Conservation (phyloP, 2,113 vertebrate genomes). For the Aphelocoma coerulescens region DNA sequence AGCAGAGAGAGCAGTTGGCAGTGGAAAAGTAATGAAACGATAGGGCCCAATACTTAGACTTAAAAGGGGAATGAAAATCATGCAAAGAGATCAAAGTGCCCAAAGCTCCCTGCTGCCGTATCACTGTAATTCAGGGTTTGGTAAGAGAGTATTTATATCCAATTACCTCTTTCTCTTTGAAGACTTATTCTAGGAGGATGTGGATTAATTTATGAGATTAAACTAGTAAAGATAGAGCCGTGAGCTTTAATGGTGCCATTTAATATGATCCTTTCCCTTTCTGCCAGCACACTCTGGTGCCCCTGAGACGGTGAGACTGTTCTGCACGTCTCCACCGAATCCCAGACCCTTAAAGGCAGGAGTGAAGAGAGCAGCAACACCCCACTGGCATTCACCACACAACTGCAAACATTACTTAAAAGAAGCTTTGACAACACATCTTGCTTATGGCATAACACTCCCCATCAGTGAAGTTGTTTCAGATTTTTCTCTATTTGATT, state of each 20-base stretch:
- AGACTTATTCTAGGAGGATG: conserved; percentile 29
- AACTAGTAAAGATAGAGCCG: conserved; percentile 42
- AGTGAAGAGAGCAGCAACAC: not conserved
- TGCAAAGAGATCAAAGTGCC: conserved; percentile 1
- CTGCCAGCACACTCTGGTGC: not conserved
- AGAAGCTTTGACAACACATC: not conserved
- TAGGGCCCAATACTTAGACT: not conserved
- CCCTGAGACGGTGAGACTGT: not conserved
- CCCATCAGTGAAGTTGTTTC: not conserved
- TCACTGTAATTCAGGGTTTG: not conserved
- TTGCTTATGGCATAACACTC: not conserved
- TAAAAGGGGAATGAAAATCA: conserved; percentile 2
- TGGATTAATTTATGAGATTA: conserved; percentile 62
- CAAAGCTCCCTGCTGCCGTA: not conserved
- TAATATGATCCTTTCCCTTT: conserved; percentile 31
- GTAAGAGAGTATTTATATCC: conserved; percentile 35
- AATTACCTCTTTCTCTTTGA: conserved; percentile 46
- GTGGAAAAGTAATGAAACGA: not conserved
- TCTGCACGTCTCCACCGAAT: not conserved
- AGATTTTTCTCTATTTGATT: not conserved
- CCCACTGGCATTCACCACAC: not conserved
- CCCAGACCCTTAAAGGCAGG: not conserved
- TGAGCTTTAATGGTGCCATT: conserved; percentile 25
- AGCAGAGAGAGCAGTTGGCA: not conserved
- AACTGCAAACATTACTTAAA: not conserved